Evolutionary conservation across 2,888 invertebrate genomes (phyloP).

Genomic region (Muschampia plurimacula): DNA sequence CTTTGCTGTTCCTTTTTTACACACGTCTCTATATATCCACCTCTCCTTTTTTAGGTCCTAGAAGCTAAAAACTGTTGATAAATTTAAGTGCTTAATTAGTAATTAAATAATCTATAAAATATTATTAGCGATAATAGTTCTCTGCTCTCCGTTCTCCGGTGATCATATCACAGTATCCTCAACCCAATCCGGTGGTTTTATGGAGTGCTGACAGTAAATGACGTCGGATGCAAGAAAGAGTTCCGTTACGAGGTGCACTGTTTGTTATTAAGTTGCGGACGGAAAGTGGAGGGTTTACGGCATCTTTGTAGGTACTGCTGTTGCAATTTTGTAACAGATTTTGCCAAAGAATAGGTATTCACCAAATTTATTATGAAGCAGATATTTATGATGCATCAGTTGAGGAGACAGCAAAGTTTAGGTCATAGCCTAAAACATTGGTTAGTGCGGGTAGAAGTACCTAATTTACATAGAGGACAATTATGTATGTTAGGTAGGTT

Average conservation of each 20-base stretch:
- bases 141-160: conserved; percentile 42
- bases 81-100: too few relatives aligned
- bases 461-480: too few relatives aligned
- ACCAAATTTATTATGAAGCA: not conserved
- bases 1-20: too few relatives aligned
- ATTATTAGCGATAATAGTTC: not conserved
- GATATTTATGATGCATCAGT: not conserved
- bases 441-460: too few relatives aligned
- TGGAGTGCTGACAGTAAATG: conserved; percentile 63
- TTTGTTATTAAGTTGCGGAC: conserved; percentile 53
- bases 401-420: too few relatives aligned
- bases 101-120: not conserved
- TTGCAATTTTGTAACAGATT: conserved; percentile 42
- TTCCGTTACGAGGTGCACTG: conserved; percentile 63
- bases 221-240: conserved; percentile 64
- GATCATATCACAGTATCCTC: conserved; percentile 39
- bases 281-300: not conserved
- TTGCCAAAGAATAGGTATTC: not conserved
- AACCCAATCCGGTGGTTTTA: conserved; percentile 54
- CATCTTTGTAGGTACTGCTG: conserved; percentile 5
- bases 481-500: too few relatives aligned
- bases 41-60: too few relatives aligned
- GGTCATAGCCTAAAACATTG: too few relatives aligned
- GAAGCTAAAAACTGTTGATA: too few relatives aligned
- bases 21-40: too few relatives aligned